Evolutionary conservation across 2,888 invertebrate species (phyloP), one percentile per base, ranked within the genome.

Genomic region (Cyrtodaria siliqua): DNA sequence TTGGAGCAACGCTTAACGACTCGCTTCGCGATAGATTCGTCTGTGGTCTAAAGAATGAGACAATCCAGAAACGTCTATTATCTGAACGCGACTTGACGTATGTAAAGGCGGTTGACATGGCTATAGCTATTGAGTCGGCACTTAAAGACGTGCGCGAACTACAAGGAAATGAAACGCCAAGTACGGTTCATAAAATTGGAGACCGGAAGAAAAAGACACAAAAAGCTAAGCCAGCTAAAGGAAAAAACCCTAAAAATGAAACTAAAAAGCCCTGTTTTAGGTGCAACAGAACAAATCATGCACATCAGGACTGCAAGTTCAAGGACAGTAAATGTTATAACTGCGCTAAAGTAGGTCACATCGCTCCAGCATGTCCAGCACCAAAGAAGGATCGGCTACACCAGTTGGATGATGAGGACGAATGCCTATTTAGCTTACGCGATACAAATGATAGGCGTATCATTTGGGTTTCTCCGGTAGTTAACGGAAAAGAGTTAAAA

Each of bases 21-120:
- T 16, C 74, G 12, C 57, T 81, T 18, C 27, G 80, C 12, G 82
- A 79, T 40, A 57, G 73, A 50, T 71, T 85, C 55, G 83, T 83
- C 2, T 76, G 72, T 59, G 75, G 79, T 2, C 38, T 84, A 12
- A 62, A 50, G n/a, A 44, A 67, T 53, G 70, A 69, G 23, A 26
- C 63, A 1, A 79, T 76, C 20, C 76, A 79, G 52, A 76, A 60
- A 29, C 62, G 60, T 50, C 53, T 79, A 12, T 49, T 85, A 14
- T 29, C 76, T 18, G 66, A 61, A 49, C 47, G 33, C 4, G 68
- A 79, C 9, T 27, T 83, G 14, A 66, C 63, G 0, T 67, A 79
- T 44, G 66, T 68, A 16, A 75, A 70, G 26, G 59, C 75, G 20
- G 29, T 70, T 0, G 38, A 70, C 20, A 75, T 70, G 16, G 75